phyloP scores from a whole-genome alignment of 2,797 vertebrate species.

The Centroberyx gerrardi region DNA sequence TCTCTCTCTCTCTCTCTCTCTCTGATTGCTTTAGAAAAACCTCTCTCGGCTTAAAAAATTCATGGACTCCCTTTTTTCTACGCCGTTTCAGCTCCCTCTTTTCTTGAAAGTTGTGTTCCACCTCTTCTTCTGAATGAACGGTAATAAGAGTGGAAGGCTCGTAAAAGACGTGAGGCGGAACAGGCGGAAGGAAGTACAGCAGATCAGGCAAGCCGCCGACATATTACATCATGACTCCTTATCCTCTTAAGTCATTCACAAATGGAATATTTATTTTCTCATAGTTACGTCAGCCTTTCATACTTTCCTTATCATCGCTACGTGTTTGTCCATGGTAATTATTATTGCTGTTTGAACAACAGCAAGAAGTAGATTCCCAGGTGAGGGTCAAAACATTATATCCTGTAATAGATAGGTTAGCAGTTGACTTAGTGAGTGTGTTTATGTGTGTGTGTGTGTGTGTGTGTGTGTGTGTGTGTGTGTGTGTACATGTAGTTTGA shows the following conservation, averaged over 20 bases:
- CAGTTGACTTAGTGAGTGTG: not conserved
- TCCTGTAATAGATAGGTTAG: not conserved
- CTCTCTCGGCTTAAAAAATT: slow-evolving; percentile 63
- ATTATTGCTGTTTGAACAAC: not conserved
- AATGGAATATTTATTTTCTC: slow-evolving; percentile 19
- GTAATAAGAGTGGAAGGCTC: not conserved
- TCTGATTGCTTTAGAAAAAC: slow-evolving; percentile 41
- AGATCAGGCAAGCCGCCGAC: not conserved
- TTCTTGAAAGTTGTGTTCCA: slow-evolving; percentile 41
- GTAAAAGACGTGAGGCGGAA: not conserved
- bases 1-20: not conserved
- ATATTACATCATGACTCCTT: not conserved
- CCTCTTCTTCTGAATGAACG: not conserved
- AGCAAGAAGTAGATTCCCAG: not conserved
- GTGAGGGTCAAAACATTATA: not conserved
- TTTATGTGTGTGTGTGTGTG: not conserved
- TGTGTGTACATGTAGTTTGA: slow-evolving; percentile 7
- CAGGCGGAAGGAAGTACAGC: not conserved
- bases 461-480: not conserved
- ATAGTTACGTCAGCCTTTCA: slow-evolving; percentile 21
- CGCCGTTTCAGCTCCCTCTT: slow-evolving; percentile 19
- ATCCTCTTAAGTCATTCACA: slow-evolving; percentile 7
- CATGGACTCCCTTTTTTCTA: slow-evolving; percentile 49
- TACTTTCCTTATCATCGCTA: too few relatives aligned
- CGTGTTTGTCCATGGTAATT: not conserved